These are phyloP conservation scores for Homalodisca vitripennis DNA, from an alignment of 1,140 invertebrate species.

Conservation along the genomic window DNA sequence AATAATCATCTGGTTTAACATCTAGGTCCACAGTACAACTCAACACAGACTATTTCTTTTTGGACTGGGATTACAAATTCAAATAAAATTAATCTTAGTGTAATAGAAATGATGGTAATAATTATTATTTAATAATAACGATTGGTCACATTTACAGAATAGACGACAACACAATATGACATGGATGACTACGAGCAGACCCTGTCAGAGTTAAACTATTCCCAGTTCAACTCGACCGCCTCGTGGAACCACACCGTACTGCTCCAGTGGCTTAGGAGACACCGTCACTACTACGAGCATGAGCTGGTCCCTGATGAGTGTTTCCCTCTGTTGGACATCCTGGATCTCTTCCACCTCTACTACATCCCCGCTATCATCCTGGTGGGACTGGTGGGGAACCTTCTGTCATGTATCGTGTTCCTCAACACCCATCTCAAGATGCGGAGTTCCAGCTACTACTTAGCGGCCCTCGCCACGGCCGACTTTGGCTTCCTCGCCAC, in stretches of 20 bases:
- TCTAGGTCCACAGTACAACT: no score
- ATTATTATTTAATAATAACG: no score
- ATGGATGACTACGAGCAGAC: no score
- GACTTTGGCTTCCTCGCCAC: slow-evolving; percentile 56
- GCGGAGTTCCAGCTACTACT: slow-evolving; percentile 58
- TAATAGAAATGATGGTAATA: no score
- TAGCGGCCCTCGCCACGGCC: slow-evolving; percentile 56
- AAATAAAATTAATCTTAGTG: no score
- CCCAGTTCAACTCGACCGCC: not conserved
- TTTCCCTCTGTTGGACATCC: slow-evolving; percentile 43
- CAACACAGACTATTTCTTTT: no score
- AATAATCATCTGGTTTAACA: no score
- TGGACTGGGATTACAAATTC: no score
- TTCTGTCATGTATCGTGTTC: slow-evolving; percentile 58
- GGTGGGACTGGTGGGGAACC: slow-evolving; percentile 56
- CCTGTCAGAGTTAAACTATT: no score
- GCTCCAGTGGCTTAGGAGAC: not conserved
- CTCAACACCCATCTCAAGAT: slow-evolving; percentile 55
- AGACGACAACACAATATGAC: no score
- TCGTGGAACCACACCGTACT: not conserved
- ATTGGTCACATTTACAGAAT: no score
- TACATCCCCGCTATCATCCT: slow-evolving; percentile 56
- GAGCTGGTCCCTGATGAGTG: slow-evolving; percentile 30
- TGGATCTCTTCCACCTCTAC: slow-evolving; percentile 55
- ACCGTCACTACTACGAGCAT: slow-evolving; percentile 17